These are phyloP conservation scores for Formica selysi DNA, from an alignment of 1,140 invertebrate genomes.

Conservation along the genomic window DNA sequence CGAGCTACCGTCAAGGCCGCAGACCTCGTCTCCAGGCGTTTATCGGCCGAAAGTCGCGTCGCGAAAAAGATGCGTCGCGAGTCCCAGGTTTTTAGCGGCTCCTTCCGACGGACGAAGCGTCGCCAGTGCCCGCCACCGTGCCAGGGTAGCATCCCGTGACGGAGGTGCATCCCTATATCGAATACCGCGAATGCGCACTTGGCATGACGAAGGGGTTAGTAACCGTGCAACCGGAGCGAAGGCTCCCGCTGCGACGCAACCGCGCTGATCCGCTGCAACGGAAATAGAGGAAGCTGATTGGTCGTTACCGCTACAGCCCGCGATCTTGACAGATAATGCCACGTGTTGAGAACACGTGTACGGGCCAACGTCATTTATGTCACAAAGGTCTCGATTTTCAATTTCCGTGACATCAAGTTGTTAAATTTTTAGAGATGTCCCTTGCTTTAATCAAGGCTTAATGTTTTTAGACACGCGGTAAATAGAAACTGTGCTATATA, in stretches of 20 bases:
- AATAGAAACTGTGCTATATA: not conserved
- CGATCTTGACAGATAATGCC: conserved; percentile 25
- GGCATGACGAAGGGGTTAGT: conserved; percentile 56
- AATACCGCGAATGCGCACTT: conserved; percentile 57
- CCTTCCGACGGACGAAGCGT: conserved; percentile 84
- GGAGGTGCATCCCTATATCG: conserved; percentile 70
- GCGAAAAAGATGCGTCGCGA: conserved; percentile 81
- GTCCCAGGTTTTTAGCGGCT: conserved; percentile 80
- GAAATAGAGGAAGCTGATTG: conserved; percentile 20
- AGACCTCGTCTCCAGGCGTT: conserved; percentile 77
- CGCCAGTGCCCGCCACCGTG: conserved; percentile 84
- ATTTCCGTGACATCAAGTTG: not conserved
- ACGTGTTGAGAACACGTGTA: conserved; percentile 20
- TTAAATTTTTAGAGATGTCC: not conserved
- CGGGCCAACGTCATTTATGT: not conserved
- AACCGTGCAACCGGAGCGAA: conserved; percentile 14
- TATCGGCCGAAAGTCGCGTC: conserved; percentile 74
- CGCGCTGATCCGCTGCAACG: conserved; percentile 36
- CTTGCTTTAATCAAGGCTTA: not conserved
- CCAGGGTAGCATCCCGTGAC: conserved; percentile 76
- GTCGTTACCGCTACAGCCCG: conserved; percentile 11
- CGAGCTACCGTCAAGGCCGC: conserved; percentile 40
- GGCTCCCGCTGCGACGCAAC: not conserved
- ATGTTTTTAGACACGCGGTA: not conserved
- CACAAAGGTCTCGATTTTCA: not conserved